Evolutionary conservation across 2,113 vertebrate genomes (phyloP), one percentile per base, ranked within the genome.

Genomic region (Pionites leucogaster): DNA sequence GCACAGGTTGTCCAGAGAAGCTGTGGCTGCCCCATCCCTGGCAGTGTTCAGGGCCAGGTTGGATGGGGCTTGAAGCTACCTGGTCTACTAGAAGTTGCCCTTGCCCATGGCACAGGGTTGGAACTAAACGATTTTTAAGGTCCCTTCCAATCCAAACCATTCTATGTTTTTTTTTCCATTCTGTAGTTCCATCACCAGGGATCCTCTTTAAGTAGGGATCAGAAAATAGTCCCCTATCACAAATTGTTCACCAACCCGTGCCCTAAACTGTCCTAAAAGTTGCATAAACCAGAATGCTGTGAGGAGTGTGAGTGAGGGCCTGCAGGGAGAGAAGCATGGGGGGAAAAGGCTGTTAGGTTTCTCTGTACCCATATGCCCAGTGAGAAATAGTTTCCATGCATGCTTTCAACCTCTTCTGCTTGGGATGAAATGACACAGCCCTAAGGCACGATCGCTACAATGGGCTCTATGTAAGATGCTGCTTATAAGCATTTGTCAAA

Each of bases 361-460:
- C 86, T 88, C 90, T 25, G 29, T 68, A 74, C 27, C 59, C 41
- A 5, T 47, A 24, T 77, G 46, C 68, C 83, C 88, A 88, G 60
- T 68, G 76, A 83, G 88, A 88, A 95, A 71, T 74, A 93, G 50
- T 96, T 97, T 95, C 94, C 90, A 63, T 88, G 59, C 68, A 52
- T 46, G 60, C 46, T 90, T 96, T 94, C 92, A 88, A 22, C 44
- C 60, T 59, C 69, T 94, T 94, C 74, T 96, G 62, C 75, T 77
- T 20, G 47, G 88, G 86, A 90, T 94, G 87, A 80, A 95, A 94
- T 82, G 76, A 88, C 60, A 50, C 35, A 84, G 92, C 94, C 94
- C 29, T 10, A 17, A 83, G 96, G 95, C 85, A 90, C 0, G 1
- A 75, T 71, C 19, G 5, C 69, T 86, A 96, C 95, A 96, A 94